phyloP scores from a whole-genome alignment of 2,888 invertebrate genomes.

The Drosophila kambysellisi region DNA sequence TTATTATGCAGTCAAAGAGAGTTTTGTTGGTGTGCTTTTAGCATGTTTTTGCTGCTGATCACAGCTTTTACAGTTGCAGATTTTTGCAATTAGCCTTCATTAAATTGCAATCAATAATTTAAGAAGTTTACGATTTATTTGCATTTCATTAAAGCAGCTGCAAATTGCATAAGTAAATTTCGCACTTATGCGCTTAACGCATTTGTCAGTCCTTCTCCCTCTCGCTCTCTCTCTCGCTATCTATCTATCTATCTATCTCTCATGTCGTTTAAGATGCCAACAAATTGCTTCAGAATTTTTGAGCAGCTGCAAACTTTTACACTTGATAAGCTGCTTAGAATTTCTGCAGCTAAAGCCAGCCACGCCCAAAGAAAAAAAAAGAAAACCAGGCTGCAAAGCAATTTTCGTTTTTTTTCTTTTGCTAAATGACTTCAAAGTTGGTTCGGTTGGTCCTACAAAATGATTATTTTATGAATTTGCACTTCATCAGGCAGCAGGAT shows the following conservation, averaged over 20 bases:
- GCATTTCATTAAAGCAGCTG: not conserved
- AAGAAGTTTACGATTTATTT: not conserved
- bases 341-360: not conserved
- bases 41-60: not conserved
- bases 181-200: not conserved
- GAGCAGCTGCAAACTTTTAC: conserved; percentile 17
- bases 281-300: conserved; percentile 15
- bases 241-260: not conserved
- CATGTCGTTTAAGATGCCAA: not conserved
- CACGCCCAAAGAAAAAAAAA: conserved; percentile 1
- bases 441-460: conserved; percentile 40
- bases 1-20: not conserved
- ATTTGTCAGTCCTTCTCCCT: not conserved
- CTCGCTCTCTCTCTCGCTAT: not conserved
- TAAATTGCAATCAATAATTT: not conserved
- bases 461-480: conserved; percentile 65
- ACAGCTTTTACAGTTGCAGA: not conserved
- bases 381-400: conserved; percentile 2
- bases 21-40: not conserved
- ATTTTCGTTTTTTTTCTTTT: conserved; percentile 1
- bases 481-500: conserved; percentile 53
- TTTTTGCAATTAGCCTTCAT: not conserved
- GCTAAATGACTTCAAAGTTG: conserved; percentile 38
- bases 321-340: conserved; percentile 28
- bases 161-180: not conserved